Evolutionary conservation across 2,113 vertebrate genomes (phyloP), one percentile per base, ranked within the genome.

Genomic region (Formicarius rufipectus): DNA sequence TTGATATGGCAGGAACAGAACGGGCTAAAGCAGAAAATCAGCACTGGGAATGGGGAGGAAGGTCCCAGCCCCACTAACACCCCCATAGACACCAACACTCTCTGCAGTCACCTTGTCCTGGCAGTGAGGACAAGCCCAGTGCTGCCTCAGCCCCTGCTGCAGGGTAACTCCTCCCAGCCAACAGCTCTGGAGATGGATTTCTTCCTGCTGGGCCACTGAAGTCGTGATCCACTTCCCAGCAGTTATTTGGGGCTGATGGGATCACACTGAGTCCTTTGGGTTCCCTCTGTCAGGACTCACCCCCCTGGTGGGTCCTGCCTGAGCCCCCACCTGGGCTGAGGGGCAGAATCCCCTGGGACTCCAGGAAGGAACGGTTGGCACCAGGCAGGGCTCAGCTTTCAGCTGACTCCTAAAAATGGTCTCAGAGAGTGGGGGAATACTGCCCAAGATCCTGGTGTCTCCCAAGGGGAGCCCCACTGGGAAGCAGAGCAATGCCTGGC

Each of bases 1-100:
- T 39, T 19, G 3, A 3, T 0, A 14, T 2, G 7, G 53, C 42
- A 75, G 64, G 42, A 42, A 3, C 7, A 16, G 28, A 28, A 55
- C 1, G 28, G 21, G 55, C 4, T 13, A 14, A 64, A 42, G 67
- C 40, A 69, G 37, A 5, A 53, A 76, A 49, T 4, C 0, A 49
- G 52, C 2, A 0, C 2, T 27, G 52, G 44, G 49, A 60, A 10
- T 1, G 10, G 28, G 27, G 27, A 80, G 52, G 37, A 56, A 17
- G 15, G 22, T 22, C 30, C 68, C 28, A n/a, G 13, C 11, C 35
- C 15, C 21, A 2, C n/a, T 35, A 14, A n/a, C 3, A 35, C 4
- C 37, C 60, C 42, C n/a, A n/a, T n/a, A n/a, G n/a, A n/a, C 25
- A 1, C 31, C 76, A 14, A 40, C 3, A 40, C 17, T 7, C 68